A percentile compares a stretch with the other conserved stretches of the same genome.
phyloP scores from a whole-genome alignment of 2,797 vertebrate species.

The Margarornis squamiger region DNA sequence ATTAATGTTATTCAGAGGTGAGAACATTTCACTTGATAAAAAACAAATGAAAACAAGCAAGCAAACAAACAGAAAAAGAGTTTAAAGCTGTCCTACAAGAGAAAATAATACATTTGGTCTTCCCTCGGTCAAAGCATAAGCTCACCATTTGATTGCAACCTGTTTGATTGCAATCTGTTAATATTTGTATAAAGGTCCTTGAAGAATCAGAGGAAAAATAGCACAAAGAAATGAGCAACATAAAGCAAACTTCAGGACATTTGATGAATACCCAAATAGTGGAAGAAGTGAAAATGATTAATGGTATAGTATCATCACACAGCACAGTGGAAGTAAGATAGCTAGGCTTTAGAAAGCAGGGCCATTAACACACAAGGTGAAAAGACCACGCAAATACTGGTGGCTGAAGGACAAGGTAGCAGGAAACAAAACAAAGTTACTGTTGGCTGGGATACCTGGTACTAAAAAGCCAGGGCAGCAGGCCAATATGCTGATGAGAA shows the following conservation, averaged over 20 bases:
- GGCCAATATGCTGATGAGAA: conserved; percentile 26
- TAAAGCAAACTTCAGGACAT: neutral
- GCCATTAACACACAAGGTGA: neutral
- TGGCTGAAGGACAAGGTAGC: conserved; percentile 6
- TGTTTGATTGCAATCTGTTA: neutral
- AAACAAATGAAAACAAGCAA: neutral
- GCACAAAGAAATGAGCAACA: neutral
- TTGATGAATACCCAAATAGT: conserved; percentile 12
- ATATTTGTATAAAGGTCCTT: neutral
- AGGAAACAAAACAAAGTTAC: neutral
- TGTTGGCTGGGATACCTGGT: neutral
- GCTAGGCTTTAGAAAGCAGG: neutral
- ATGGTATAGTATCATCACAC: neutral
- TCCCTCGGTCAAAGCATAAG: neutral
- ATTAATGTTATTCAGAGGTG: neutral
- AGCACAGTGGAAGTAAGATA: neutral
- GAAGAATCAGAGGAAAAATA: neutral
- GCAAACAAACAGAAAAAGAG: neutral
- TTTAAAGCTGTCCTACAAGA: neutral
- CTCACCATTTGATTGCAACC: neutral
- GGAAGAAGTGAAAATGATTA: conserved; percentile 27
- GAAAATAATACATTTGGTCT: neutral
- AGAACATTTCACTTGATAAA: neutral
- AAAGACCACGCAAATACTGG: neutral
- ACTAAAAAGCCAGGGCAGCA: conserved; percentile 10